Percentiles rank a stretch among this genome's conserved stretches.
phyloP scores from a whole-genome alignment of 2,113 vertebrate species.

The Pyrgilauda ruficollis region DNA sequence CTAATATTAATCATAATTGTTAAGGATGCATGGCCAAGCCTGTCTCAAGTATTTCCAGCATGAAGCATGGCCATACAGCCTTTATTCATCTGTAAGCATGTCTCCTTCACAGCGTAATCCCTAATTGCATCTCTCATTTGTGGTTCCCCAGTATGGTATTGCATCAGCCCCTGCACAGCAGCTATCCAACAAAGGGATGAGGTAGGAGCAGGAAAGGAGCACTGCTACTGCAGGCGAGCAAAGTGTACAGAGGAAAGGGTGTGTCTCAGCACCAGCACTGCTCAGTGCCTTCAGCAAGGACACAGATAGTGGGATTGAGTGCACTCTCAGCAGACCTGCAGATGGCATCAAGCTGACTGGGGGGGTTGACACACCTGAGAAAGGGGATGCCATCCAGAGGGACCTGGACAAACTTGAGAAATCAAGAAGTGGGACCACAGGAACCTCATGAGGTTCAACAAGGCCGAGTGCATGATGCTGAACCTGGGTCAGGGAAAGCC shows the following conservation, averaged over 20 bases:
- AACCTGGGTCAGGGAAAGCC: not conserved
- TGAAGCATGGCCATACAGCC: rapidly evolving
- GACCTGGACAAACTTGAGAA: not conserved
- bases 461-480: too few species aligned
- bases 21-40: not conserved
- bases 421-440: not conserved
- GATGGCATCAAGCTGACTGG: not conserved
- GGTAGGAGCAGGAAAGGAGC: rapidly evolving
- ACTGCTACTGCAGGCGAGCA: not conserved
- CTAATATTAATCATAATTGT: not conserved
- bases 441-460: too few species aligned
- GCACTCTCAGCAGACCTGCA: not conserved
- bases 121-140: rapidly evolving
- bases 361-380: not conserved
- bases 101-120: not conserved
- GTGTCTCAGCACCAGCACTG: rapidly evolving
- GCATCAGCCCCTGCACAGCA: not conserved
- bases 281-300: not conserved
- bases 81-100: not conserved
- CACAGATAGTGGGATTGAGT: rapidly evolving
- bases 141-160: rapidly evolving
- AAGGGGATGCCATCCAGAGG: not conserved
- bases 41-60: not conserved
- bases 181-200: not conserved
- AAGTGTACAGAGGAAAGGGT: rapidly evolving